phyloP scores from a whole-genome alignment of 1,140 invertebrate genomes.

The Zaprionus camerounensis region DNA sequence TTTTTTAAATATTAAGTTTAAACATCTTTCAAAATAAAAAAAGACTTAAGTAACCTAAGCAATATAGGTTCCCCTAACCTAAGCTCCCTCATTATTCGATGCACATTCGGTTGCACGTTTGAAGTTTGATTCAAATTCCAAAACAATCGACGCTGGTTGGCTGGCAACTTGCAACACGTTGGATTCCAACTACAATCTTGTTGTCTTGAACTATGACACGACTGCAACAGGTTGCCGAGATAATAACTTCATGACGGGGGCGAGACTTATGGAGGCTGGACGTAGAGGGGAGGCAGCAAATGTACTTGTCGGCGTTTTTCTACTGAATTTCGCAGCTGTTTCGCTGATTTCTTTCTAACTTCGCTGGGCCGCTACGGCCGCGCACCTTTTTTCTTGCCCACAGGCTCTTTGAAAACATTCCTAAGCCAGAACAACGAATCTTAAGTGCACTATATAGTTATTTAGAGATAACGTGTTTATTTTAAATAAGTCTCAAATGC shows the following conservation, averaged over 20 bases:
- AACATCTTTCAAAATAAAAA: too few relatives aligned
- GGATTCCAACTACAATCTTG: slow-evolving; percentile 5
- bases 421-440: background rate
- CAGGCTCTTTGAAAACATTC: slow-evolving; percentile 11
- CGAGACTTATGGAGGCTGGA: too few relatives aligned
- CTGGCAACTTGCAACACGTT: slow-evolving; percentile 43
- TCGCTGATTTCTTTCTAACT: slow-evolving; percentile 22
- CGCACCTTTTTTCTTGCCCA: background rate
- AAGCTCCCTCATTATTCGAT: too few relatives aligned
- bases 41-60: too few relatives aligned
- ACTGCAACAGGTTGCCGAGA: slow-evolving; percentile 55
- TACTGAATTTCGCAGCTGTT: slow-evolving; percentile 51
- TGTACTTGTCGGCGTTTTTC: slow-evolving; percentile 33
- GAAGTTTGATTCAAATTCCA: background rate
- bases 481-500: too few relatives aligned
- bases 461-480: too few relatives aligned
- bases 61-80: too few relatives aligned
- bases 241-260: background rate
- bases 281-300: background rate
- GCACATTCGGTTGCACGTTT: background rate
- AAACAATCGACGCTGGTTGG: slow-evolving; percentile 17
- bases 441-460: background rate
- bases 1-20: too few relatives aligned
- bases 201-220: slow-evolving; percentile 43
- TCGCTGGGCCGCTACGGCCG: background rate